These are phyloP conservation scores for Eutrigla gurnardus DNA, from an alignment of 2,797 vertebrate genomes.

Conservation along the genomic window DNA sequence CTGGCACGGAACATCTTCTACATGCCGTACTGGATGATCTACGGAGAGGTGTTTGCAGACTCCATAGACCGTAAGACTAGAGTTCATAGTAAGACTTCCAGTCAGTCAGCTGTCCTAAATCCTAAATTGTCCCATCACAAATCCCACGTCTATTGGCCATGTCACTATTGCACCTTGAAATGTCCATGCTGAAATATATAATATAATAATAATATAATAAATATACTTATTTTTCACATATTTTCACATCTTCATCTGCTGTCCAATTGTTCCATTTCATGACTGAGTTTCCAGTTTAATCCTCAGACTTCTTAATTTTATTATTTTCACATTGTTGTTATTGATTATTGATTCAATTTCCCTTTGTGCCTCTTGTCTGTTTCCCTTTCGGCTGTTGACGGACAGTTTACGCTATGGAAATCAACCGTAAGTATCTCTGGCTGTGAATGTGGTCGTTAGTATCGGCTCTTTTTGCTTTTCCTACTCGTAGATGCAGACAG, in stretches of 20 bases:
- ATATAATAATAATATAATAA: too few species aligned
- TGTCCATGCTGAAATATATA: too few species aligned
- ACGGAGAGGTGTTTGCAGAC: slow-evolving; percentile 99
- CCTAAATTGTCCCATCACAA: too few species aligned
- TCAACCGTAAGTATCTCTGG: slow-evolving; percentile 91
- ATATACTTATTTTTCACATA: too few species aligned
- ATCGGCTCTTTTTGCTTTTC: neutral
- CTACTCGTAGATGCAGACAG: neutral
- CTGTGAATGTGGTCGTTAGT: neutral
- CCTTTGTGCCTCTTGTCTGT: slow-evolving; percentile 38
- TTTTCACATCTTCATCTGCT: too few species aligned
- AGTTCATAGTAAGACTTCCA: slow-evolving; percentile 96
- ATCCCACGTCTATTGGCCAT: too few species aligned
- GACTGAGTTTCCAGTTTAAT: too few species aligned
- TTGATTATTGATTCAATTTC: neutral
- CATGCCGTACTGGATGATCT: slow-evolving; percentile 99
- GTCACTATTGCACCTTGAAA: too few species aligned
- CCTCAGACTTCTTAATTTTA: too few species aligned
- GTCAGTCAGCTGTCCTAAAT: slow-evolving; percentile 71
- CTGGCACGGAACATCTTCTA: slow-evolving; percentile 98
- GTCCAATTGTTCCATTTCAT: too few species aligned
- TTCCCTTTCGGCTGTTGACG: slow-evolving; percentile 32
- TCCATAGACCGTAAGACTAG: slow-evolving; percentile 99
- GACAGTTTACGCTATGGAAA: slow-evolving; percentile 98
- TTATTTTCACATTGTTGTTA: neutral